Base-by-base conservation (phyloP, 2,888 invertebrate genomes). In the Andrena dorsata region DNA sequence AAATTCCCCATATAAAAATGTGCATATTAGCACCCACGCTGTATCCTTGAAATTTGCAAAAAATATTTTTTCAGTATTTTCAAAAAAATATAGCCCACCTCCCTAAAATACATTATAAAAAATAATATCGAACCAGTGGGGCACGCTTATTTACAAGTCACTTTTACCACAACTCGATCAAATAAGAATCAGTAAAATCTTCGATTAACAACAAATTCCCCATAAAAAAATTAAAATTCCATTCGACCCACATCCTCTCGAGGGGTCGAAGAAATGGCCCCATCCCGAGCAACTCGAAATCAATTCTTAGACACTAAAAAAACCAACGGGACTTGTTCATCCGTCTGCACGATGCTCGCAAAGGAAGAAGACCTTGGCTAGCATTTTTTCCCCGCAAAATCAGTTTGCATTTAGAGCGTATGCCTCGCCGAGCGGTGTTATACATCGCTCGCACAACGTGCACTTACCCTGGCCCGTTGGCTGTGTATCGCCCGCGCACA, bases 311-410 rank as follows among this genome's bases (percentile, higher is more conserved):
- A 23, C 53, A 23, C 10, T 53, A 10, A 53, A 53, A 53, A 23
- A 8, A 0, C 49, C 7, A 63, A 74, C 6, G 64, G 32, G 30
- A 47, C 56, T 0, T 13, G 56, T 47, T 30, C 23, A 16, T 30
- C 56, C 23, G 8, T 16, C 53, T 23, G 35, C 53, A 56, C 32
- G 51, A 68, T 26, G 56, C 35, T 35, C 65, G 49, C 28, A 28
- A 35, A 69, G 26, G 61, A 61, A 70, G 77, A 65, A 78, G 84
- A 86, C 69, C 78, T 84, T 83, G 84, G 71, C 13, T 35, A 16
- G 58, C 23, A 28, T 85, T 85, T 80, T 83, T 83, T 73, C 75
- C 83, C 80, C 73, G 72, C 76, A 77, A 82, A 82, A 85, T 71
- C 30, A 68, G 65, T 77, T 80, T 79, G 75, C 77, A 71, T 82